A percentile compares a stretch with the other conserved stretches of the same genome.
These are phyloP conservation scores for Seriola dumerili DNA, from an alignment of 2,113 vertebrate species.

Conservation along the genomic window DNA sequence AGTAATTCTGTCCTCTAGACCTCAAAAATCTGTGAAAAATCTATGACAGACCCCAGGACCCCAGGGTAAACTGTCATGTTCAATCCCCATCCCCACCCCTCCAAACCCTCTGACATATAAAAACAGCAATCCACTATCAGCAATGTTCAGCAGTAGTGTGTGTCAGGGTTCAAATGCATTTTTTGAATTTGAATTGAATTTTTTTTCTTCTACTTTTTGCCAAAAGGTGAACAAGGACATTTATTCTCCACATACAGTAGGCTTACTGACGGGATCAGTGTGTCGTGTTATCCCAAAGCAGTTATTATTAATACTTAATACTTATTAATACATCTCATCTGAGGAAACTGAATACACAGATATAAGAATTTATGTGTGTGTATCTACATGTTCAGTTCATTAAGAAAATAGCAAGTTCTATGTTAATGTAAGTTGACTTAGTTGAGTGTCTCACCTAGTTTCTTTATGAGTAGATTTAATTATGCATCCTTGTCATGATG, in stretches of 20 bases:
- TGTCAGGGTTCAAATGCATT: too few species aligned
- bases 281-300: too few species aligned
- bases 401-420: neutral
- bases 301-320: too few species aligned
- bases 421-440: neutral
- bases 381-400: neutral
- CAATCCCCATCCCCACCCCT: neutral
- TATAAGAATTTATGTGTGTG: neutral
- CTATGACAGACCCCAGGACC: neutral
- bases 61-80: neutral
- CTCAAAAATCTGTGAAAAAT: neutral
- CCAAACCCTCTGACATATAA: neutral
- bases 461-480: constrained; percentile 32
- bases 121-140: too few species aligned
- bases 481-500: constrained; percentile 27
- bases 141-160: too few species aligned
- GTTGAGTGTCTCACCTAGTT: neutral
- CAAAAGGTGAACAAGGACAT: too few species aligned
- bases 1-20: neutral
- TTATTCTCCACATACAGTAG: too few species aligned
- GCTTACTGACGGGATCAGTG: too few species aligned
- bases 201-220: too few species aligned
- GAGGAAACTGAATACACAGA: too few species aligned
- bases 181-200: too few species aligned
- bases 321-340: too few species aligned